phyloP scores from a whole-genome alignment of 1,140 invertebrate species.

The Fopius arisanus region DNA sequence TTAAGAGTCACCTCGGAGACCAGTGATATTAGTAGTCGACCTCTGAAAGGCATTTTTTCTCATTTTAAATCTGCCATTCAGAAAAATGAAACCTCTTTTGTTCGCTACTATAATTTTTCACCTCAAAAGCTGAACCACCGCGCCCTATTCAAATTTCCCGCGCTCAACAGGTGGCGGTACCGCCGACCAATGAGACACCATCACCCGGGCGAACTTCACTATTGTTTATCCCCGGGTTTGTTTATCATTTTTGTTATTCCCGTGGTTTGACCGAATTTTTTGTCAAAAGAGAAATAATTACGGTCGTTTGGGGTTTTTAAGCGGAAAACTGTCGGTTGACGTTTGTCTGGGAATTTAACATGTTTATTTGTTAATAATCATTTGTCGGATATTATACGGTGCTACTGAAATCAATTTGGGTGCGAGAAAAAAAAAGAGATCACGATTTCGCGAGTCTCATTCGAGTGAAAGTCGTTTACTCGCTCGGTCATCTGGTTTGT shows the following conservation, averaged over 20 bases:
- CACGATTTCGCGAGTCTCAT: constrained; percentile 21
- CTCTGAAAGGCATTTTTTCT: constrained; percentile 8
- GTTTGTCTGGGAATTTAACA: neutral
- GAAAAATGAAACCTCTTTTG: neutral
- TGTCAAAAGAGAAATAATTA: neutral
- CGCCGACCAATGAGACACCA: no score
- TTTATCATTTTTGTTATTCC: no score
- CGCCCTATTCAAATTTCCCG: no score
- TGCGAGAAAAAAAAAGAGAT: constrained; percentile 16
- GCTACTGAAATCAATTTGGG: constrained; percentile 15
- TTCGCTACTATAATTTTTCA: neutral
- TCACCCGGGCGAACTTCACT: no score
- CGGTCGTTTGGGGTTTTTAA: neutral
- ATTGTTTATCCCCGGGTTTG: no score
- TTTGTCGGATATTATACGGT: neutral
- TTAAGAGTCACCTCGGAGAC: constrained; percentile 31
- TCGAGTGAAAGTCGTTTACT: constrained; percentile 29
- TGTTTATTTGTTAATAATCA: neutral
- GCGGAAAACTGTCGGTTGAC: no score
- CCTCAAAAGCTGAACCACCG: no score
- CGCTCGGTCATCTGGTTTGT: constrained; percentile 27
- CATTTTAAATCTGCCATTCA: neutral
- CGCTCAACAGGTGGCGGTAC: no score
- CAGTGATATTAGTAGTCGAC: constrained; percentile 18
- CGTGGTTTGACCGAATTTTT: no score